phyloP scores from a whole-genome alignment of 2,797 vertebrate genomes.

The Artibeus jamaicensis region DNA sequence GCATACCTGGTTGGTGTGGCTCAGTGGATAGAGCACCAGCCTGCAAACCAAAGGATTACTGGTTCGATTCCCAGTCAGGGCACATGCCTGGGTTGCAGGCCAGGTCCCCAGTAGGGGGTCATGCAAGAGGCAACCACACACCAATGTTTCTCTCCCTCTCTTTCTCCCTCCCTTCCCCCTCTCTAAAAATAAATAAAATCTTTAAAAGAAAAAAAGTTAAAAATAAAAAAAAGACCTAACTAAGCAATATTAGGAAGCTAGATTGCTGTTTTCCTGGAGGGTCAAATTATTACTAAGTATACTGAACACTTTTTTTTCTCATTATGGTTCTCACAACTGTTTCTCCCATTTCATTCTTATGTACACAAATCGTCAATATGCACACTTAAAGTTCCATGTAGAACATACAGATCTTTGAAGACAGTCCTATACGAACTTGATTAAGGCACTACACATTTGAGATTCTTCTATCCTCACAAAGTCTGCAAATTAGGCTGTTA shows the following conservation, averaged over 20 bases:
- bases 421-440: background rate
- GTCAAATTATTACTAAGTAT: background rate
- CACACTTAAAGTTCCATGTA: background rate
- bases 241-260: background rate
- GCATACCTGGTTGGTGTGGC: background rate
- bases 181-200: too few species aligned
- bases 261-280: background rate
- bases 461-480: background rate
- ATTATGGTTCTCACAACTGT: background rate
- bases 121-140: too few species aligned
- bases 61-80: too few species aligned
- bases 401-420: background rate
- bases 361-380: background rate
- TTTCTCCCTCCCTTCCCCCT: too few species aligned
- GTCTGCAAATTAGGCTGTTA: background rate
- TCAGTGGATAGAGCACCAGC: too few species aligned
- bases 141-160: too few species aligned
- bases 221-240: background rate
- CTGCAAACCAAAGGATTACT: too few species aligned
- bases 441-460: background rate
- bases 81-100: too few species aligned
- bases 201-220: too few species aligned
- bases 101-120: too few species aligned
- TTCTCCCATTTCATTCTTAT: background rate
- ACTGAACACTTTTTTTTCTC: background rate